Base-by-base conservation (phyloP, 64 coral and sea anemone species). In the Astreopora myriophthalma region DNA sequence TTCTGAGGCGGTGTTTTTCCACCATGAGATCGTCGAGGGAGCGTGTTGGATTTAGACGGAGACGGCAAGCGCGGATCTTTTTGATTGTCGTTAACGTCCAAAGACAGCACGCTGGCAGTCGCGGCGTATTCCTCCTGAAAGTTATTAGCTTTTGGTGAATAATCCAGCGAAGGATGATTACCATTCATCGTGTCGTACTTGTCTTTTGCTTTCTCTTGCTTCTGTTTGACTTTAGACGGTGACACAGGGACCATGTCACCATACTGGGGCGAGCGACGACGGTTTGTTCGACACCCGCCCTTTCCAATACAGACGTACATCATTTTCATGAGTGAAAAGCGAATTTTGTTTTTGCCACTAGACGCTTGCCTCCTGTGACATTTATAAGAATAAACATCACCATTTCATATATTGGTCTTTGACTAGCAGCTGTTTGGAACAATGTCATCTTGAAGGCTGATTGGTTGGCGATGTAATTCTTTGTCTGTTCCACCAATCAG, bases 291-390 rank as follows among this genome's bases (percentile, higher is more conserved):
- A 40, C 95, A 93, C 39, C 89, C 86, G 34, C 67, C 89, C 69
- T 96, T 96, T 3, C 95, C 95, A 13, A 96, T 80, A 49, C 95
- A 96, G 3, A 96, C 86, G 42, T 96, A 96, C 95, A 96, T 96
- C 72, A 90, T 83, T 83, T 63, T 29, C 79, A 28, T 19, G 49
- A 33, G 79, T 37, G 33, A 35, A n/a, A 65, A 83, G 52, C 23
- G 34, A 83, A 83, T 83, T 83, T 83, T 83, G 79, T 14, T 83
- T 83, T 83, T 83, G 75, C 55, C 57, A 32, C 33, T 60, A 63
- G 79, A 64, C 32, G 57, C 34, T 83, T 3, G 57, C 79, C 79
- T 63, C 22, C 34, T 83, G 55, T 83, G 79, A 63, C 79, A 83
- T 60, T 83, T 83, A 33, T 11, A 32, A 83, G 79, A 83, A 55